Percentiles rank a stretch among this genome's conserved stretches.
Conservation (phyloP, 2,797 vertebrate species). For the Gymnothorax reevesii region DNA sequence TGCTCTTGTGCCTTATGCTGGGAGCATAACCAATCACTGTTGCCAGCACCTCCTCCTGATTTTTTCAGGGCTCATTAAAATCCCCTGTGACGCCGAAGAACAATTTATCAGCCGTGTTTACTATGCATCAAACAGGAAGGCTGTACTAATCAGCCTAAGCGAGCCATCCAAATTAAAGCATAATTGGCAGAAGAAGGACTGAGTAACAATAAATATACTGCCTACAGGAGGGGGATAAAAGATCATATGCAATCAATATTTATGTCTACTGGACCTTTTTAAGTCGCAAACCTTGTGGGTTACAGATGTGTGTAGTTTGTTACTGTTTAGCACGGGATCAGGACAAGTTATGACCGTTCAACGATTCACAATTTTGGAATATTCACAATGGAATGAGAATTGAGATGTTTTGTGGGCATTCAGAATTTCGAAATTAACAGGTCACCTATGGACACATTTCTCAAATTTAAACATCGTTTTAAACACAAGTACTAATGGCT, state of each 20-base stretch:
- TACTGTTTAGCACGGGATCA: neutral
- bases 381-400: neutral
- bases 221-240: slow-evolving; percentile 43
- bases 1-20: slow-evolving; percentile 39
- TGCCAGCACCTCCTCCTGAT: slow-evolving; percentile 18
- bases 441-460: no score
- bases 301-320: neutral
- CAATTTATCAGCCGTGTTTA: slow-evolving; percentile 47
- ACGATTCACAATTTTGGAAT: neutral
- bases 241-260: slow-evolving; percentile 1
- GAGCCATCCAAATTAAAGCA: slow-evolving; percentile 42
- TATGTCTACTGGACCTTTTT: neutral
- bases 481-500: no score
- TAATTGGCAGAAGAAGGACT: slow-evolving; percentile 43
- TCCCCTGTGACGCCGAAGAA: slow-evolving; percentile 36
- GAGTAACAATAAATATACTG: slow-evolving; percentile 16
- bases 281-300: neutral
- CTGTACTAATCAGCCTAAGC: slow-evolving; percentile 41
- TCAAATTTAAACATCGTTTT: no score
- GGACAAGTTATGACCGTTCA: neutral
- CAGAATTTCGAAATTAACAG: neutral
- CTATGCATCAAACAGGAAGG: slow-evolving; percentile 41
- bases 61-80: slow-evolving; percentile 41
- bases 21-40: slow-evolving; percentile 27
- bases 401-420: neutral